phyloP scores from a whole-genome alignment of 2,888 invertebrate genomes.

The Drosophila birchii region DNA sequence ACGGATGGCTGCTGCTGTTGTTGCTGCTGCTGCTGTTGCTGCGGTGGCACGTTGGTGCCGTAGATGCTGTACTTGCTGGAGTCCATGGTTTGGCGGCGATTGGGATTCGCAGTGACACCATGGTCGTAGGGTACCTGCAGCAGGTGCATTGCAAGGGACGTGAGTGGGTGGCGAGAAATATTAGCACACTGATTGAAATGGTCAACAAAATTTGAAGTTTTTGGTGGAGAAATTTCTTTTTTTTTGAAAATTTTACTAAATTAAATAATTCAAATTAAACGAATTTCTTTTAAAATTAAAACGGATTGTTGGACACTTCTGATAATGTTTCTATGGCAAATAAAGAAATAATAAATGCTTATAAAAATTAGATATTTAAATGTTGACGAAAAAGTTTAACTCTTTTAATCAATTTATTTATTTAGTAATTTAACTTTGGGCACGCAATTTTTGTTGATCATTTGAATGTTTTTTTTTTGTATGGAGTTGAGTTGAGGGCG shows the following conservation, averaged over 20 bases:
- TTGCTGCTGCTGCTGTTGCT: conserved; percentile 62
- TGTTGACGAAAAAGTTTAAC: not conserved
- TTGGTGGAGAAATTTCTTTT: not conserved
- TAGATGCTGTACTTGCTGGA: conserved; percentile 82
- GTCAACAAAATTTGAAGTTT: not conserved
- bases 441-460: conserved; percentile 2
- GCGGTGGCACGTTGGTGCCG: conserved; percentile 68
- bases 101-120: conserved; percentile 72
- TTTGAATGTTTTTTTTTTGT: conserved; percentile 17
- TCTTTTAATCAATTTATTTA: not conserved
- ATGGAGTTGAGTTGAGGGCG: conserved; percentile 29
- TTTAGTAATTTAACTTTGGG: not conserved
- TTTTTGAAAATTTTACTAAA: not conserved
- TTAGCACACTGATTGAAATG: conserved; percentile 56
- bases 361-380: not conserved
- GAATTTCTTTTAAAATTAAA: not conserved
- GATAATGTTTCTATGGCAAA: no score
- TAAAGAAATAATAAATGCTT: not conserved
- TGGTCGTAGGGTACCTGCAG: conserved; percentile 84
- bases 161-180: conserved; percentile 56
- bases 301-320: no score
- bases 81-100: conserved; percentile 84
- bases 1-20: conserved; percentile 58
- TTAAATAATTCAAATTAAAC: not conserved
- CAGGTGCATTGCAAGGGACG: conserved; percentile 45